Base-by-base conservation (phyloP, 35 echinoderm and acorn worm genomes). In the Apostichopus parvimensis region DNA sequence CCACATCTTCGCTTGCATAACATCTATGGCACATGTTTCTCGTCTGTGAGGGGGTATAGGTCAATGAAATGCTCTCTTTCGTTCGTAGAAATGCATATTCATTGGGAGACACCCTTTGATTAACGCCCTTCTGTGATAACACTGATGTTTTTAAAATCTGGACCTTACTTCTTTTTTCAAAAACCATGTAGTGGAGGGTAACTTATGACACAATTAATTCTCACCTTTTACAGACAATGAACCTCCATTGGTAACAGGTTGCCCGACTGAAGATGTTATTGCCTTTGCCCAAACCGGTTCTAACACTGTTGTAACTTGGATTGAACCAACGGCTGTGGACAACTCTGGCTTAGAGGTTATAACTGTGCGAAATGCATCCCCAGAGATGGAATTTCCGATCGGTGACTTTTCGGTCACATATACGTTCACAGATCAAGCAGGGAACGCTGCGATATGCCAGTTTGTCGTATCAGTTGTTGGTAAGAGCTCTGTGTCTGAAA, bases 301-400 rank as follows among this genome's bases (percentile, higher is more conserved):
- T 15, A 83, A 8, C 53, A 45, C n/a, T 5, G 3, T 20, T 54
- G 55, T 24, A 4, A 18, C 54, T 2, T 83, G 80, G 80, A 24
- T 58, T n/a, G 80, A 83, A 58, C 80, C 80, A 15, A 83, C 80
- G 3, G 54, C 80, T 57, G 13, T 20, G 22, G 80, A 83, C 55
- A 83, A 83, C 20, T 83, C 80, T 83, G 80, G 80, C 28, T 10
- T 57, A 45, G 53, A 14, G 8, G 80, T 83, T 58, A 58, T 83
- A 1, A 83, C 61, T 8, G 20, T 14, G 23, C 80, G 57, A 45
- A 83, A 56, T 58, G 80, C 80, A 57, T 83, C 22, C 2, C 80
- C 80, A 5, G 80, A 54, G 10, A 58, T 15, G 13, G 22, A 18
- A 22, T 83, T 83, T 9, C 10, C 53, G 8, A 21, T 83, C 4